phyloP scores from a whole-genome alignment of 2,797 vertebrate genomes.

The Pelochelys cantorii region DNA sequence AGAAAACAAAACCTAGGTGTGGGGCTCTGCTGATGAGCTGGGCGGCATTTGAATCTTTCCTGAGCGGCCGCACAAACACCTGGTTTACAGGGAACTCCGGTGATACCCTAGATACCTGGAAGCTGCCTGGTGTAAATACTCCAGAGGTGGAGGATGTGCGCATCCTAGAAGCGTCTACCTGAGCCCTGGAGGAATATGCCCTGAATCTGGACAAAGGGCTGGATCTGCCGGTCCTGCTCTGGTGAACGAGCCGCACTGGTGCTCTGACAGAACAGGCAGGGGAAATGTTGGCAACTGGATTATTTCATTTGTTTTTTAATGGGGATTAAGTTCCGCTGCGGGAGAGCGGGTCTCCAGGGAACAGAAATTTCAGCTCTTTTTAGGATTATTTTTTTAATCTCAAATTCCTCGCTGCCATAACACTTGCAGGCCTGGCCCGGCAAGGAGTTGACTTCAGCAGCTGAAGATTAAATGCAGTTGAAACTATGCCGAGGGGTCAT shows the following conservation, averaged over 20 bases:
- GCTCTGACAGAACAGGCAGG: neutral
- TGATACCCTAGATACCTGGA: too few species aligned
- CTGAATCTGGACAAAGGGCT: neutral
- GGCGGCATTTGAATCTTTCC: too few species aligned
- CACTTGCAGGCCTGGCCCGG: neutral
- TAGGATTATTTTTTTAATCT: neutral
- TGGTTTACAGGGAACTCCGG: too few species aligned
- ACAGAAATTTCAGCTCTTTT: conserved; percentile 37
- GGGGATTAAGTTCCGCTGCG: conserved; percentile 63
- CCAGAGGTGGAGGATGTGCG: neutral
- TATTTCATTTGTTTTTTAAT: conserved; percentile 56
- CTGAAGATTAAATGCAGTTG: neutral
- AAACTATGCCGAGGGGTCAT: rapidly evolving
- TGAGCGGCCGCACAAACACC: too few species aligned
- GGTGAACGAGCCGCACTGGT: neutral
- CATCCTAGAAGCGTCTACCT: rapidly evolving
- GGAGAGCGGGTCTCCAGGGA: conserved; percentile 56
- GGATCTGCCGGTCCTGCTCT: neutral
- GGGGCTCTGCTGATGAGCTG: too few species aligned
- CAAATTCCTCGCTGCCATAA: conserved; percentile 53
- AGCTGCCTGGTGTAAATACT: neutral
- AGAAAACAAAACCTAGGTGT: too few species aligned
- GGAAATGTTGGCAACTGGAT: conserved; percentile 35
- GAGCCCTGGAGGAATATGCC: neutral
- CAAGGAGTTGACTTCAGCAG: neutral